These are phyloP conservation scores for Corythornis leucogaster DNA, from an alignment of 2,797 vertebrate species.

Conservation along the genomic window DNA sequence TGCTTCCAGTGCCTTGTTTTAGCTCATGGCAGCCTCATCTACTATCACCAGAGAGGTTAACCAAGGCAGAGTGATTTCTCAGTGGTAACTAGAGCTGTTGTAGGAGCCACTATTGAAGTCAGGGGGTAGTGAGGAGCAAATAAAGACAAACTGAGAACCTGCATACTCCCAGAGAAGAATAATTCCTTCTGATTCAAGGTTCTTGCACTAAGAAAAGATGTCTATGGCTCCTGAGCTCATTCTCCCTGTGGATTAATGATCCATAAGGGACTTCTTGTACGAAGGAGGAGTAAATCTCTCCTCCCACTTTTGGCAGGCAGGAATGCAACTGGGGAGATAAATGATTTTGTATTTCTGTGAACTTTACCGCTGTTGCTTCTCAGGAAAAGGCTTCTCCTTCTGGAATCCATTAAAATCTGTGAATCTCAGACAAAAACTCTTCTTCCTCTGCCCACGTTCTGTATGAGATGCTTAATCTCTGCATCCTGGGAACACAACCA, in stretches of 20 bases:
- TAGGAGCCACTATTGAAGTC: not conserved
- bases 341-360: slow-evolving; percentile 48
- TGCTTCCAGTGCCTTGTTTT: not conserved
- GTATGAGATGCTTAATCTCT: slow-evolving; percentile 10
- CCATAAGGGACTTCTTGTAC: not conserved
- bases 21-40: not conserved
- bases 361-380: not conserved
- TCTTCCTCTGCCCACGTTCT: not conserved
- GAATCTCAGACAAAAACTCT: not conserved
- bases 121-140: not conserved
- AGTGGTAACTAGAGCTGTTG: not conserved
- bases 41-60: not conserved
- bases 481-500: not conserved
- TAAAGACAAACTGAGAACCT: not conserved
- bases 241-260: slow-evolving; percentile 20
- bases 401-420: slow-evolving; percentile 46
- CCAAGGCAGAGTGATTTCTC: not conserved
- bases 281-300: slow-evolving; percentile 23
- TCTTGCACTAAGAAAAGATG: not conserved
- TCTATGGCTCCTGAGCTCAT: not conserved
- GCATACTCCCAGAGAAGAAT: not conserved
- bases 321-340: not conserved
- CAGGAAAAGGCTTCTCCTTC: slow-evolving; percentile 25
- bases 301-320: not conserved
- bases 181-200: not conserved